phyloP scores from a whole-genome alignment of 2,113 vertebrate species.

The Festucalex cinctus region DNA sequence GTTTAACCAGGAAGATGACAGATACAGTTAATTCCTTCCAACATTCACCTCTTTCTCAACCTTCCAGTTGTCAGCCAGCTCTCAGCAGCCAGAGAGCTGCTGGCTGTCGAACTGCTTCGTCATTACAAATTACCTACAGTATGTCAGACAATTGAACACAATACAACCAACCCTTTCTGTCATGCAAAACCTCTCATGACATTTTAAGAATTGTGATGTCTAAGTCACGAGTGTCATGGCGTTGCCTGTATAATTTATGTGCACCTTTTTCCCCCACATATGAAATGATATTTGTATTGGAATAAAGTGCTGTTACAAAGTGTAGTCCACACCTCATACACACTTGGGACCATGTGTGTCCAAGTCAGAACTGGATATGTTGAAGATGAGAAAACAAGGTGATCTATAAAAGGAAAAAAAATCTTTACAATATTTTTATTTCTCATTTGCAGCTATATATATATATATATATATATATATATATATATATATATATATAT shows the following conservation, averaged over 20 bases:
- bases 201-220: background rate
- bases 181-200: background rate
- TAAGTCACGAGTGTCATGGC: background rate
- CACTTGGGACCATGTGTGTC: background rate
- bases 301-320: background rate
- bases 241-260: background rate
- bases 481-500: no score
- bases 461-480: no score
- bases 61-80: conserved; percentile 1
- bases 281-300: background rate
- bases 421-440: background rate
- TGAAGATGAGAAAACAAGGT: background rate
- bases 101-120: background rate
- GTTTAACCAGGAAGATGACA: background rate
- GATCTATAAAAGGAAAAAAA: background rate
- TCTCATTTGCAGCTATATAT: background rate
- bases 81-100: background rate
- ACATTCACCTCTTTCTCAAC: background rate
- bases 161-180: background rate
- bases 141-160: background rate
- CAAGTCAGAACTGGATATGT: background rate
- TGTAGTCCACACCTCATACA: background rate
- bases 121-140: background rate
- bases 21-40: background rate
- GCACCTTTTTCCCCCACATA: background rate